A percentile compares a stretch with the other conserved stretches of the same genome.
These are phyloP conservation scores for Dinoponera quadriceps DNA, from an alignment of 1,140 invertebrate genomes.

Conservation along the genomic window DNA sequence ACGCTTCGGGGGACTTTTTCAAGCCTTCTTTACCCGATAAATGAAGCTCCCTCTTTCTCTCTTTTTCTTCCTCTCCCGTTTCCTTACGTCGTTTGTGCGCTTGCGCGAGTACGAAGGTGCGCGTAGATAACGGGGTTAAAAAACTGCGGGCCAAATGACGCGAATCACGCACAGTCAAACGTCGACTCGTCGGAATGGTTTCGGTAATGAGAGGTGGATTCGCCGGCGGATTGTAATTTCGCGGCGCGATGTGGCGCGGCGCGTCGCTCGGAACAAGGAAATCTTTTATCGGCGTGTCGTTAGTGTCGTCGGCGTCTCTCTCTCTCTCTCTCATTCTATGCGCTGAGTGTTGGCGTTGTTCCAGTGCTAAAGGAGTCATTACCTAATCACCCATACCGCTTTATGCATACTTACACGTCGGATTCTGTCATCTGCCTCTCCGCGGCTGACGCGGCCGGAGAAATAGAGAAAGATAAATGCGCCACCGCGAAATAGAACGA, in stretches of 20 bases:
- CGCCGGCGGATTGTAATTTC: constrained; percentile 41
- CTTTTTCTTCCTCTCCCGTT: too few relatives aligned
- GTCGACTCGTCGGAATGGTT: constrained; percentile 23
- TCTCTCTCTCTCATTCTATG: too few relatives aligned
- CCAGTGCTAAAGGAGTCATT: constrained; percentile 68
- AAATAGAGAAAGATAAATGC: constrained; percentile 62
- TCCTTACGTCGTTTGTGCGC: not conserved
- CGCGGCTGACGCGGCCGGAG: constrained; percentile 38
- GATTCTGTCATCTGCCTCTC: constrained; percentile 59
- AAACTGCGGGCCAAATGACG: constrained; percentile 11
- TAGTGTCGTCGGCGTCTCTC: constrained; percentile 54
- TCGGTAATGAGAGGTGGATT: constrained; percentile 20
- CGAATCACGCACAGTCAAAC: constrained; percentile 15
- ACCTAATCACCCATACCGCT: constrained; percentile 71
- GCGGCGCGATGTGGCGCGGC: too few relatives aligned
- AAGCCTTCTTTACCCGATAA: too few relatives aligned
- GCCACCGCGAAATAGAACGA: constrained; percentile 46
- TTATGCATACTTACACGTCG: constrained; percentile 68
- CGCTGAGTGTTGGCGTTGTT: constrained; percentile 62
- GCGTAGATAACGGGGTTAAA: constrained; percentile 9
- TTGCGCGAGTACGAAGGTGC: too few relatives aligned
- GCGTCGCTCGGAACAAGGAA: constrained; percentile 62
- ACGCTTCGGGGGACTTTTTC: too few relatives aligned
- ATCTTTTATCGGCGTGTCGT: constrained; percentile 71
- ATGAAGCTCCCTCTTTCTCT: too few relatives aligned